phyloP scores from a whole-genome alignment of 2,797 vertebrate genomes.

The Bovichtus variegatus region DNA sequence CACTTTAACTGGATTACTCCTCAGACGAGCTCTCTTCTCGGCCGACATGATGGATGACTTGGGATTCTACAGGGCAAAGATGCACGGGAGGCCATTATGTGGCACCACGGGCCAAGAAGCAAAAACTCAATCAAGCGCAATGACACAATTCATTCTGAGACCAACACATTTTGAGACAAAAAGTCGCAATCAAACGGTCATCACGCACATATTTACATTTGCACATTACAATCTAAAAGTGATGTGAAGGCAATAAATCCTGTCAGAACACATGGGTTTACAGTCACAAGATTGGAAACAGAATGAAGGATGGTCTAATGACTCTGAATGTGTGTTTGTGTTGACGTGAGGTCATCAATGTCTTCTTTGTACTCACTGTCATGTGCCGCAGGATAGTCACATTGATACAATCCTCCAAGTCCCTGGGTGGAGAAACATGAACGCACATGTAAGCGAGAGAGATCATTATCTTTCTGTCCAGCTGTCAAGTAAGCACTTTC shows the following conservation, averaged over 20 bases:
- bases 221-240: background rate
- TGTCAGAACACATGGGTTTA: conserved; percentile 38
- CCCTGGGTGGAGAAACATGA: conserved; percentile 80
- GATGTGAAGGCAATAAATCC: conserved; percentile 20
- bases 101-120: background rate
- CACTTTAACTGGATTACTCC: conserved; percentile 96
- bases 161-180: conserved; percentile 13
- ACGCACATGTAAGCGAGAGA: conserved; percentile 14
- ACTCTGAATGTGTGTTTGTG: conserved; percentile 15
- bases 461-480: conserved; percentile 51
- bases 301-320: conserved; percentile 26
- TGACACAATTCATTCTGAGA: background rate
- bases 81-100: background rate
- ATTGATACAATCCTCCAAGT: conserved; percentile 90
- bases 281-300: conserved; percentile 56
- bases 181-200: background rate
- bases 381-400: conserved; percentile 92
- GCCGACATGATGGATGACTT: conserved; percentile 98
- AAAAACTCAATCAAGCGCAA: background rate
- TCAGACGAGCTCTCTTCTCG: conserved; percentile 96
- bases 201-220: conserved; percentile 12
- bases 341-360: conserved; percentile 37
- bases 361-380: conserved; percentile 82
- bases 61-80: conserved; percentile 88
- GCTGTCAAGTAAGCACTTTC: conserved; percentile 61